A percentile compares a stretch with the other conserved stretches of the same genome.
phyloP scores from a whole-genome alignment of 2,113 vertebrate species.

The Morphnarchus princeps region DNA sequence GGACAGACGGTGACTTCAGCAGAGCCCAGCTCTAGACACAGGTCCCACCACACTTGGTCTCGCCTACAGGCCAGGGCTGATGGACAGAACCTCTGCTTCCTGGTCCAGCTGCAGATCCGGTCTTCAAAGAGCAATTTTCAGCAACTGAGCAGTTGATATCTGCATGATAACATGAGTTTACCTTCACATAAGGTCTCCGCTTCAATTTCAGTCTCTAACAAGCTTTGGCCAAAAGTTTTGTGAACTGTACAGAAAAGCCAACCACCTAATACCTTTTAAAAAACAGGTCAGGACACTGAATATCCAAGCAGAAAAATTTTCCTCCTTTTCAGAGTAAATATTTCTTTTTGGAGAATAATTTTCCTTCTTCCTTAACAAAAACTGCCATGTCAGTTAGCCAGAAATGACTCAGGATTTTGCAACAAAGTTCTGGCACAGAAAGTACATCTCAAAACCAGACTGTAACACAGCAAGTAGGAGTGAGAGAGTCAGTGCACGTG shows the following conservation, averaged over 20 bases:
- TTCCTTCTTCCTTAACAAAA: neutral
- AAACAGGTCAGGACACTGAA: neutral
- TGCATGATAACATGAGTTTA: neutral
- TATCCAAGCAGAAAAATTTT: neutral
- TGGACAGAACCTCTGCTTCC: neutral
- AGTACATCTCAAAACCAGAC: neutral
- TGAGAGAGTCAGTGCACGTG: fast-evolving
- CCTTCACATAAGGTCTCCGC: neutral
- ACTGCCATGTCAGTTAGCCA: neutral
- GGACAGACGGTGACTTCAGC: neutral
- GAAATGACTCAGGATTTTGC: neutral
- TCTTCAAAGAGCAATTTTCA: neutral
- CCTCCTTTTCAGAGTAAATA: neutral
- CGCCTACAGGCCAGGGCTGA: neutral
- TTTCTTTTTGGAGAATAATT: neutral
- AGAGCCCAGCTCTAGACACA: neutral
- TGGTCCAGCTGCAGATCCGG: neutral
- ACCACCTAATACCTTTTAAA: neutral
- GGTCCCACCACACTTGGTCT: neutral
- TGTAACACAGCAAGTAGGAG: neutral
- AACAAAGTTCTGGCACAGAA: neutral
- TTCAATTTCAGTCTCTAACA: neutral
- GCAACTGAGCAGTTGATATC: neutral
- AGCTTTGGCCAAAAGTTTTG: neutral
- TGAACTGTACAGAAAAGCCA: neutral